Evolutionary conservation across 2,888 invertebrate species (phyloP), one percentile per base, ranked within the genome.

Genomic region (Rhorus exstirpatorius): DNA sequence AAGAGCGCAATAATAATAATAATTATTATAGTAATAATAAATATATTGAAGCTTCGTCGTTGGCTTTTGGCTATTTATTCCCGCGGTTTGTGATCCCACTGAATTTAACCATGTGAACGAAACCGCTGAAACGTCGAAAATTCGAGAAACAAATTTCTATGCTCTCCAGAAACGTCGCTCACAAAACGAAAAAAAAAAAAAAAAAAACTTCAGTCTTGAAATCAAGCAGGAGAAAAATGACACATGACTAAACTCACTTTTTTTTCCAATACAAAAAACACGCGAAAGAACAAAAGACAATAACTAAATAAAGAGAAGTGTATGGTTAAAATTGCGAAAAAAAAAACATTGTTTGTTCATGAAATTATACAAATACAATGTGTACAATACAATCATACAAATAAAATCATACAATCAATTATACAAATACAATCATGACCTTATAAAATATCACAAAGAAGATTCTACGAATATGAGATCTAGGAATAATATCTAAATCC

Each of bases 31-130:
- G 24, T 44, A 65, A 51, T 17, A 38, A 41, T 44, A 14, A 61
- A 61, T 61, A 46, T 51, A 19, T 49, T 58, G 14, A 74, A 61
- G 49, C 55, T 71, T 55, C 35, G 35, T 46, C 38, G 58, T 61
- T 61, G 44, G 35, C 46, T n/a, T n/a, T 0, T 10, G 53, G 24
- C 41, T 24, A 75, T 65, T 58, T 53, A 31, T 65, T 60, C 49
- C 44, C 49, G 72, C n/a, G 60, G 17, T 67, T 35, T 51, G 41
- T 53, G 26, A 68, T 61, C 55, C 63, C 63, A 63, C 61, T n/a
- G 53, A 70, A 76, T 31, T 51, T 6, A 74, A 51, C 71, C 76
- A 55, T 21, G 65, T 53, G 74, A 17, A 68, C 26, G 19, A 58
- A 68, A 74, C 65, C 21, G 55, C 21, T 60, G 67, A 44, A 70